Evolutionary conservation across 1,140 invertebrate species (phyloP).

Genomic region (Eumaeus atala): DNA sequence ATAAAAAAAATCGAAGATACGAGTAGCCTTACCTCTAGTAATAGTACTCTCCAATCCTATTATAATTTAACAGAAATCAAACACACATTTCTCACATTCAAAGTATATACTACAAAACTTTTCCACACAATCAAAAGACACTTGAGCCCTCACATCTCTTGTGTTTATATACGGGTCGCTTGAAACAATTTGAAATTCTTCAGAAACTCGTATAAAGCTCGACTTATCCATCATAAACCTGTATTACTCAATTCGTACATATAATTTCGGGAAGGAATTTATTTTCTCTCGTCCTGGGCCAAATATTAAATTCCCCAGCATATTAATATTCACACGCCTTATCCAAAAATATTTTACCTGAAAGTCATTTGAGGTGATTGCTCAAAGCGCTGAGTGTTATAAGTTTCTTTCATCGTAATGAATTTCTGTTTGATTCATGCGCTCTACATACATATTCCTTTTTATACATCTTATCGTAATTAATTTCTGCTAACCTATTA

Average conservation of each 20-base stretch:
- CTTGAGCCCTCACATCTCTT: background rate
- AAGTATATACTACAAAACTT: background rate
- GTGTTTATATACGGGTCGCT: background rate
- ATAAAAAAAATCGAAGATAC: too few relatives aligned
- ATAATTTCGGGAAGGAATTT: slow-evolving; percentile 46
- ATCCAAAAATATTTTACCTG: slow-evolving; percentile 33
- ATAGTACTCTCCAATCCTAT: too few relatives aligned
- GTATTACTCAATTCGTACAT: slow-evolving; percentile 39
- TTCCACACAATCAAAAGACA: background rate
- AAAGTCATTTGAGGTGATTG: slow-evolving; percentile 43
- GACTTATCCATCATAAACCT: slow-evolving; percentile 17
- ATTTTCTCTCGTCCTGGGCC: slow-evolving; percentile 39
- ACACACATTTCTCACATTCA: too few relatives aligned
- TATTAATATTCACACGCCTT: slow-evolving; percentile 51
- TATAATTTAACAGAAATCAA: too few relatives aligned
- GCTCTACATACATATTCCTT: background rate
- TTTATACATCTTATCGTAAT: background rate
- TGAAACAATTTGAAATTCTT: slow-evolving; percentile 13
- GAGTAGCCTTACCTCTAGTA: too few relatives aligned
- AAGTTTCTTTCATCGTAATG: slow-evolving; percentile 14
- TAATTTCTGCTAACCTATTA: too few relatives aligned
- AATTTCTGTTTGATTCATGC: background rate
- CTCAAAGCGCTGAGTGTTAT: slow-evolving; percentile 27
- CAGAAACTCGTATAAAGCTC: slow-evolving; percentile 21
- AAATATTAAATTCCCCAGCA: slow-evolving; percentile 58